Base-by-base conservation (phyloP, 2,888 invertebrate genomes). In the Zonitis immaculata region DNA sequence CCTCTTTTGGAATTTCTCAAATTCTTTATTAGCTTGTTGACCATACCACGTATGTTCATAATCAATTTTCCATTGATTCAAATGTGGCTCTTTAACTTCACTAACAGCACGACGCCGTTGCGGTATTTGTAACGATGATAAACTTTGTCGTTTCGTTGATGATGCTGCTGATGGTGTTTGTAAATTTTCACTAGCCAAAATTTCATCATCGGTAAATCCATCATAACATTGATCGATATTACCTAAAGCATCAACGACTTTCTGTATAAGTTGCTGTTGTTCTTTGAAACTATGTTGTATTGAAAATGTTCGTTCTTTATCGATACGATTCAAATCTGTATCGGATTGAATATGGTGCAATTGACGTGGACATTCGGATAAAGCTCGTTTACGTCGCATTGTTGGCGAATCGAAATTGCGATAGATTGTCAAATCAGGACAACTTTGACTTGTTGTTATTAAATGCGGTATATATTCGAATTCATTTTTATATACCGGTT, bases 161-260 rank as follows among this genome's bases (percentile, higher is more conserved):
- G 87, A 87, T 18, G 74, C 68, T 3, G 79, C n/a, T n/a, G n/a
- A n/a, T n/a, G n/a, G n/a, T n/a, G n/a, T n/a, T n/a, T n/a, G n/a
- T n/a, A n/a, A 69, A 73, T 77, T 78, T 72, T 89, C 90, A 67
- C 83, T 86, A 2, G 87, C 83, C 53, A 90, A 73, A 50, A 91
- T 89, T 60, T 88, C 84, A 1, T 83, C 83, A 66, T 90, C 89
- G 11, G 82, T 82, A 71, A 90, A 88, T 46, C 87, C 82, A 64
- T 89, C 81, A 42, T 87, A 78, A 1, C 85, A 84, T 61, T 77
- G 80, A 32, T 65, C 49, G 7, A 63, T 61, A 7, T 83, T 78
- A 18, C 89, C 89, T 52, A 91, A 73, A 9, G 90, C 88, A 64
- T 87, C 86, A 0, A 90, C 89, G 42, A 92, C 85, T 70, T 87